Base-by-base conservation (phyloP, 2,888 invertebrate species). In the Autographa gamma region DNA sequence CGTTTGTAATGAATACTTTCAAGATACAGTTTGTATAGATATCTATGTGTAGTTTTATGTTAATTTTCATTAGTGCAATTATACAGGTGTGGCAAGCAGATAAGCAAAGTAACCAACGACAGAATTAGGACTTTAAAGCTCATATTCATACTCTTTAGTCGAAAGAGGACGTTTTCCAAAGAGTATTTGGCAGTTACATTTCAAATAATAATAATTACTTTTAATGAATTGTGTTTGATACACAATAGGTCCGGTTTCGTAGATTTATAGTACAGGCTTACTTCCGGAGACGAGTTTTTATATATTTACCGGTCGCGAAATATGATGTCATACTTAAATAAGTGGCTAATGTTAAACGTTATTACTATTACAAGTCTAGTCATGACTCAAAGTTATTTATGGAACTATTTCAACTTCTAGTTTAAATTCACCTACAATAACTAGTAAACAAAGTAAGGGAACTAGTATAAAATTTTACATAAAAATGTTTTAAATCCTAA, bases 141-240 rank as follows among this genome's bases (percentile, higher is more conserved):
- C 19, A n/a, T 19, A 19, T 18, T 14, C 34, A 19, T 18, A 5
- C 61, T 62, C 16, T 34, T 14, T 13, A 9, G 63, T 60, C 7
- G 25, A 75, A 48, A 56, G 63, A 31, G 56, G 56, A 69, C 68
- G 74, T 79, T 69, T 48, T 69, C 65, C 63, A 58, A 74, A 69
- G 79, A 79, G 69, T 79, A 2, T 54, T 76, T 52, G 75, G 66
- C 79, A 74, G 69, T 76, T 79, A 58, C 43, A 69, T 63, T 66
- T 60, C 34, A 63, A 79, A 75, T 79, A 69, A 69, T 68, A 85
- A 84, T 85, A 80, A 81, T 81, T 80, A 79, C 77, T 80, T 84
- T 73, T 84, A 86, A 86, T 85, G 81, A 86, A 83, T 83, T 83
- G 80, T 73, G 74, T 69, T 19, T 63, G 73, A 48, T 34, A 13